Evolutionary conservation across 2,888 invertebrate species (phyloP).

Genomic region (Drosophila pullipes): DNA sequence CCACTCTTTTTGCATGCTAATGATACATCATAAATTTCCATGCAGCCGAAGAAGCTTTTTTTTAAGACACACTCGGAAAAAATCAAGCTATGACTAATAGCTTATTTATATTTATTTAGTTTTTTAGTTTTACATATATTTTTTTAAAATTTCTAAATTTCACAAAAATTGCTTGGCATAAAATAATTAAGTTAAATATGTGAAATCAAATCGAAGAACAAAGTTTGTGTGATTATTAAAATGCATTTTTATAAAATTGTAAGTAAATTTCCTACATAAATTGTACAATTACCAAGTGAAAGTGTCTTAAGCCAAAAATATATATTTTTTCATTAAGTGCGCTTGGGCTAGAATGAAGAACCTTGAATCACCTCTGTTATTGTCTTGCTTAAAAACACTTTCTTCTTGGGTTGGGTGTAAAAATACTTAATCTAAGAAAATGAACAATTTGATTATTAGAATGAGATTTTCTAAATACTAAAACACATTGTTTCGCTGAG

Average conservation of each 20-base stretch:
- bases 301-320: not conserved
- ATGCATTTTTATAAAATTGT: not conserved
- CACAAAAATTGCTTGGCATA: not conserved
- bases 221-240: not conserved
- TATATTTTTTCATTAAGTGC: not conserved
- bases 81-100: not conserved
- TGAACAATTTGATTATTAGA: not conserved
- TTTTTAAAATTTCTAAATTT: not conserved
- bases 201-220: not conserved
- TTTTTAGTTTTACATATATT: not conserved
- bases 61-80: slow-evolving; percentile 1
- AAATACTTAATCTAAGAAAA: not conserved
- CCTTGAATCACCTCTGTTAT: not conserved
- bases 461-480: not conserved
- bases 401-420: not conserved
- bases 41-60: slow-evolving; percentile 16
- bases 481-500: not conserved
- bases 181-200: not conserved
- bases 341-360: not conserved
- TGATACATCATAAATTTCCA: slow-evolving; percentile 81
- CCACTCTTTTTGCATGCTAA: slow-evolving; percentile 80
- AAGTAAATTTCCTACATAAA: not conserved
- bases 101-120: not conserved
- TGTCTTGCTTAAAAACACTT: not conserved
- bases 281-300: not conserved